Evolutionary conservation across 2,113 vertebrate genomes (phyloP), one percentile per base, ranked within the genome.

Genomic region (Erpornis zantholeuca): DNA sequence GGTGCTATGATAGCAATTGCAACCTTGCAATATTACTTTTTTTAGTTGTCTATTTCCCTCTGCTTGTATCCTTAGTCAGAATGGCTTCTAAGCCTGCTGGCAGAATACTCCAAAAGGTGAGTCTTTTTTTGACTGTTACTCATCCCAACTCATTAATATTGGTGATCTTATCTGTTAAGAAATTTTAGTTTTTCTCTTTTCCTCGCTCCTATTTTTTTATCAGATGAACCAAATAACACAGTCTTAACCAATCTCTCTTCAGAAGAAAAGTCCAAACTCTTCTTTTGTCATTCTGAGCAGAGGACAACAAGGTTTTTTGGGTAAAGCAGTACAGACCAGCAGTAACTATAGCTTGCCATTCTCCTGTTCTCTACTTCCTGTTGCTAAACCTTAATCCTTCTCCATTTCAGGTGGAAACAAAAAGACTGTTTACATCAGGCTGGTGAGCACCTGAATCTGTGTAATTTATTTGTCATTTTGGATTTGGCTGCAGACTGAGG

Each of bases 101-200:
- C 28, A 61, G 50, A 81, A 9, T 29, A 19, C 14, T 76, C 13
- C 2, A 23, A 72, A 63, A 76, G 15, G 2, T 23, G 20, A 63
- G 28, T 50, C 3, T 14, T 2, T 66, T 73, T 79, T 31, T 80
- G 11, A 4, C 17, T 54, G 8, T 64, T 82, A 38, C 3, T 38
- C 3, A 31, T 89, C 23, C 13, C 21, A 40, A 33, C 24, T 38
- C 6, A 29, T 61, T 83, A 61, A 29, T 29, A 27, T 2, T 42
- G 15, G 36, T 64, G 36, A 50, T 12, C 0, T 3, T 33, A 47
- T 0, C 8, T 56, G 21, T 12, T 35, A 42, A 54, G 64, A 76
- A 72, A 38, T 9, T 6, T 20, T 36, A 53, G 1, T 25, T 83
- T 88, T 84, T 38, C 6, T 76, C 24, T 57, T 63, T 29, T 2